Conservation (phyloP, 2,888 invertebrate genomes). For the Atherix ibis region DNA sequence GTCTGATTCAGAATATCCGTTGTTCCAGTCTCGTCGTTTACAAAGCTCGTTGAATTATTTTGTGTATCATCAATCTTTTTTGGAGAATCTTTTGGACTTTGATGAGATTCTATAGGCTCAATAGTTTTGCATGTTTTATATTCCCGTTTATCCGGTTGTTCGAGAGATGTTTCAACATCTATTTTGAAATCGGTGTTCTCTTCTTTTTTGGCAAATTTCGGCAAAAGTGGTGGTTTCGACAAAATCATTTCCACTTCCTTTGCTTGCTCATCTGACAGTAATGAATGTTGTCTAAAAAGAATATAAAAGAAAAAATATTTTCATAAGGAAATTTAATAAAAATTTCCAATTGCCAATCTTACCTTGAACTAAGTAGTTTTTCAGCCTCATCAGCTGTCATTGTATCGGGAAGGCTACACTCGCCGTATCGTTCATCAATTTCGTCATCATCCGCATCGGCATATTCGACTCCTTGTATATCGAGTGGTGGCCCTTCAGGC, state of each 20-base stretch:
- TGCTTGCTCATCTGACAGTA: slow-evolving; percentile 78
- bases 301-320: slow-evolving; percentile 14
- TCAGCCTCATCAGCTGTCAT: slow-evolving; percentile 84
- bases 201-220: slow-evolving; percentile 18
- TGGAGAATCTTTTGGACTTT: neutral
- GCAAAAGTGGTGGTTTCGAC: slow-evolving; percentile 35
- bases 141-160: no score
- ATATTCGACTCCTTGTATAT: slow-evolving; percentile 40
- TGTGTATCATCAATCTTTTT: slow-evolving; percentile 1
- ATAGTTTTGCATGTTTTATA: slow-evolving; percentile 22
- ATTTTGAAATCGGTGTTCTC: slow-evolving; percentile 41
- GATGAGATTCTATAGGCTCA: neutral
- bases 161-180: slow-evolving; percentile 40
- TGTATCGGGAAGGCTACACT: slow-evolving; percentile 35
- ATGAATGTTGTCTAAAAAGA: slow-evolving; percentile 52
- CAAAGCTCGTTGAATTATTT: no score
- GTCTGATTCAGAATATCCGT: slow-evolving; percentile 11
- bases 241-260: slow-evolving; percentile 73
- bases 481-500: slow-evolving; percentile 38
- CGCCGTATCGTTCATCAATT: slow-evolving; percentile 22
- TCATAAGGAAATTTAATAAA: neutral
- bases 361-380: slow-evolving; percentile 73
- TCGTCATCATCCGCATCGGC: slow-evolving; percentile 40
- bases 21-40: no score
- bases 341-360: no score